Conservation (phyloP, 2,888 invertebrate genomes). For the Eupithecia insigniata region DNA sequence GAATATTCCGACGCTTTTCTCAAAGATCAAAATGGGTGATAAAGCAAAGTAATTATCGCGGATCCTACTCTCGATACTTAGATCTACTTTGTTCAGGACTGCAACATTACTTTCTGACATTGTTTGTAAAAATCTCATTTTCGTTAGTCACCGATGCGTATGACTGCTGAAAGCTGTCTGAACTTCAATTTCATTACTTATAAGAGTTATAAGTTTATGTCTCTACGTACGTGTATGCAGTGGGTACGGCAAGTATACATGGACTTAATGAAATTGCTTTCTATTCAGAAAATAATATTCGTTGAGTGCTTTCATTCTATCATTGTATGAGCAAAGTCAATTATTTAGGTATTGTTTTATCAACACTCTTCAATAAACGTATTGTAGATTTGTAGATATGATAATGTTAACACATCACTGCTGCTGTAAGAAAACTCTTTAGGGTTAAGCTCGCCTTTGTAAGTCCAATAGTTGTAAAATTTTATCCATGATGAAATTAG, state of each 20-base stretch:
- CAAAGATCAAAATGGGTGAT: constrained; percentile 16
- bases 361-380: constrained; percentile 1
- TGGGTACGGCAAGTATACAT: neutral
- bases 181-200: constrained; percentile 9
- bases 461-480: no score
- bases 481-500: no score
- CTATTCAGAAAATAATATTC: neutral
- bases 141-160: neutral
- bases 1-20: constrained; percentile 52
- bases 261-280: neutral
- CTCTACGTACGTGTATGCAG: neutral
- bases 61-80: constrained; percentile 4
- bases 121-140: neutral
- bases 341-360: constrained; percentile 9
- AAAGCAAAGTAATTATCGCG: constrained; percentile 16
- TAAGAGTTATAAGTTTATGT: neutral
- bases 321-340: neutral
- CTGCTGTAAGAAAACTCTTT: no score
- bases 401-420: neutral
- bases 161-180: constrained; percentile 1
- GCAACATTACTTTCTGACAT: constrained; percentile 11
- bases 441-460: no score
- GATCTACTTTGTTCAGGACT: constrained; percentile 4
- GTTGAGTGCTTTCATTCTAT: constrained; percentile 15
- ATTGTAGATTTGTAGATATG: neutral